Base-by-base conservation (phyloP, 2,113 vertebrate species). In the Triplophysa rosa region DNA sequence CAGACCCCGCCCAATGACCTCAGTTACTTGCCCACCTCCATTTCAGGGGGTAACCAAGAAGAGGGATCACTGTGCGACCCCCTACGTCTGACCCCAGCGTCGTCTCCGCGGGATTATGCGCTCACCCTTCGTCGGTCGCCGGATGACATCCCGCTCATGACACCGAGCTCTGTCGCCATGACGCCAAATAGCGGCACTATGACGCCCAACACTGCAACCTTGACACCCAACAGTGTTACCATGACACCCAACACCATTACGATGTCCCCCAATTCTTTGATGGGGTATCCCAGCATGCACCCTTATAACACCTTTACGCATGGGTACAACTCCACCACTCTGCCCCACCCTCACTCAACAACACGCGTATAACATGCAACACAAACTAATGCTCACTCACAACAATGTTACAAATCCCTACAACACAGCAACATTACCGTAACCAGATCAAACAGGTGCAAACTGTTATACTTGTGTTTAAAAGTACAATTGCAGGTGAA, bases 321-420 rank as follows among this genome's bases (percentile, higher is more conserved):
- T 0, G 96, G 96, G 70, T 98, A 98, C 92, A 98, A 95, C 91
- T 97, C 95, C 82, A 94, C 96, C 0, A 96, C 96, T 84, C 93
- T 99, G 87, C 97, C 97, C 10, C 96, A 98, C 88, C 98, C 97
- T 92, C 97, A 98, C 92, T 99, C 97, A 63, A 99, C 97, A 84
- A 99, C 97, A 76, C 92, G 97, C 86, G 97, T 98, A 95, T 99
- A 98, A 92, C 93, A 84, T 83, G 80, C 49, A 47, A 49, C 24
- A 49, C 40, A 52, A 77, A 33, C 17, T 9, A 62, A 40, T 58
- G n/a, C 54, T 21, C 54, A 17, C 49, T 19, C 17, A n/a, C 67
- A 29, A 45, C 70, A 21, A 58, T 16, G 5, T 5, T 9, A 63
- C 71, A 19, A 59, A 40, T 58, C 23, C 40, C 19, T n/a, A 62